A percentile compares a stretch with the other conserved stretches of the same genome.
Evolutionary conservation across 2,113 vertebrate species (phyloP).

Genomic region (Anas platyrhynchos): DNA sequence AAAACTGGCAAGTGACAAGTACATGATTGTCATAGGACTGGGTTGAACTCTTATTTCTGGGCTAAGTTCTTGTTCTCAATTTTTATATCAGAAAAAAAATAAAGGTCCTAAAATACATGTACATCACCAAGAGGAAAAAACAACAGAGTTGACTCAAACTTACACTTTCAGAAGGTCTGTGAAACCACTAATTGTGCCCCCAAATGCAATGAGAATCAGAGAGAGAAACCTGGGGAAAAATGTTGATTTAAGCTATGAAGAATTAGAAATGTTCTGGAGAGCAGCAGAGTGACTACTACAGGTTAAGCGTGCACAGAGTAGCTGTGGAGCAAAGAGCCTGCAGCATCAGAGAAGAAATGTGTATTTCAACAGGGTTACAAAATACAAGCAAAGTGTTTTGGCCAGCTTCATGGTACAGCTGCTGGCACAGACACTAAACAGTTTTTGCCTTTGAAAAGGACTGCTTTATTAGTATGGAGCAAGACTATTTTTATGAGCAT

Average conservation of each 20-base stretch:
- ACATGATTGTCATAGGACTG: not conserved
- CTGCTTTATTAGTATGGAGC: not conserved
- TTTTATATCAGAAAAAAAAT: not conserved
- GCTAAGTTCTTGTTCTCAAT: not conserved
- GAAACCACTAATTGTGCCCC: not conserved
- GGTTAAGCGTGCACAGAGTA: not conserved
- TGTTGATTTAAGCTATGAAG: not conserved
- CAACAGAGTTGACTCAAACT: rapidly evolving
- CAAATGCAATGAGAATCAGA: not conserved
- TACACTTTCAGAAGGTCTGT: not conserved
- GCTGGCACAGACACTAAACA: not conserved
- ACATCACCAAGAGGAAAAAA: not conserved
- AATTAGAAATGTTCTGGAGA: not conserved
- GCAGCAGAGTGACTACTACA: not conserved
- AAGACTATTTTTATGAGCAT: not conserved
- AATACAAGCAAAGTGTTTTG: not conserved
- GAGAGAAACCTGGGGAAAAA: not conserved
- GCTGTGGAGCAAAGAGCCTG: not conserved
- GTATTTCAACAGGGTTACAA: not conserved
- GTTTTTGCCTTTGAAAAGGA: not conserved
- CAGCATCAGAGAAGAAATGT: not conserved
- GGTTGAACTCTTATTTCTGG: not conserved
- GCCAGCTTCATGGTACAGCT: not conserved
- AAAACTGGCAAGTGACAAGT: not conserved
- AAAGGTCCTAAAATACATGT: not conserved